Evolutionary conservation across 2,113 vertebrate species (phyloP), one percentile per base, ranked within the genome.

Genomic region (Micronycteris hirsuta): DNA sequence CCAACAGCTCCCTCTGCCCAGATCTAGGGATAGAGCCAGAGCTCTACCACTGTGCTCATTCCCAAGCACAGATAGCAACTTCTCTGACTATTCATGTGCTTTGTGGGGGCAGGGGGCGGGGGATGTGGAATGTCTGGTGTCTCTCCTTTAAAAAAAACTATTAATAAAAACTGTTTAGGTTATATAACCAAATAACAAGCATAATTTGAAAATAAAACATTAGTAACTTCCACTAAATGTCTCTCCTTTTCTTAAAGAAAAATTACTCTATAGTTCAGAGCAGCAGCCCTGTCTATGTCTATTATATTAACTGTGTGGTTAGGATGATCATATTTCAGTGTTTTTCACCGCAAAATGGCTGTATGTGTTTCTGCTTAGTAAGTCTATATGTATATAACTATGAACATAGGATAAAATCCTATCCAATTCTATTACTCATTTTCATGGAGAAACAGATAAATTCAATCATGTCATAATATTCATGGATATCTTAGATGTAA

Each of bases 381-480:
- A 85, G 58, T 45, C 54, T 86, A 45, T 87, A 76, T 87, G 63
- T 92, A 41, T 77, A 54, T 82, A 70, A 67, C 38, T 68, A 52
- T 86, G 58, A 96, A 61, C 24, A 93, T n/a, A 71, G 47, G n/a
- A 78, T 97, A 77, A 95, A 94, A 86, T 95, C 15, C 41, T 70
- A 83, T 71, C 15, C 38, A 93, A 88, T 80, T 95, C 67, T 89
- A 36, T 92, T 71, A 47, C 83, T 96, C 68, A 93, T 97, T 96
- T 91, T 38, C 93, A 41, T 93, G 38, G 49, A 38, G 61, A 49
- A 92, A 88, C 81, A 67, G 73, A 82, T 91, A 82, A 92, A 74
- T 97, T 95, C 82, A 95, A 76, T 95, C 90, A 96, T 82, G 80
- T 93, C 86, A 56, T 94, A 97, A 93, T 93, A 95, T 82, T 86